phyloP scores from a whole-genome alignment of 1,140 invertebrate species.

The Hirudo medicinalis region DNA sequence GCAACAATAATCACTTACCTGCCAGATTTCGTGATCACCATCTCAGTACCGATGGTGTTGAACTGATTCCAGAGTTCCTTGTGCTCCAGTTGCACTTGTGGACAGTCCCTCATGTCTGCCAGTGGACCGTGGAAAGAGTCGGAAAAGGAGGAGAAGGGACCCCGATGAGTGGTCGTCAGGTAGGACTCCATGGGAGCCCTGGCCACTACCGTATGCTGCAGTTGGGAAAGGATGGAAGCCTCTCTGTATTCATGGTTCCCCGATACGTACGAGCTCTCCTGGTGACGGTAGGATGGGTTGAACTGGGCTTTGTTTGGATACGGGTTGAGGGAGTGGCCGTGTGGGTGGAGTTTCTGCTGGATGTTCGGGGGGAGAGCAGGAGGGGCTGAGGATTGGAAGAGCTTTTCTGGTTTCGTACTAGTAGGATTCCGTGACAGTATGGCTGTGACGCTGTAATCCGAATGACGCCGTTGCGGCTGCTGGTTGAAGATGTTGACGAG shows the following conservation, averaged over 20 bases:
- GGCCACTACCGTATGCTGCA: constrained; percentile 18
- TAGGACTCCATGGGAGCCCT: constrained; percentile 15
- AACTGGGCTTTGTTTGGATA: background rate
- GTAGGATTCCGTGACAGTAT: constrained; percentile 11
- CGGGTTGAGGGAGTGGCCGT: background rate
- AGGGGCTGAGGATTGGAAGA: background rate
- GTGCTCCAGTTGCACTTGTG: constrained; percentile 88
- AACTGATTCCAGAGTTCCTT: constrained; percentile 98
- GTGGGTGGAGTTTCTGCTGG: background rate
- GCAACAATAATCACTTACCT: constrained; percentile 55
- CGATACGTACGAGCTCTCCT: background rate
- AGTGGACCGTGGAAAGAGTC: constrained; percentile 43
- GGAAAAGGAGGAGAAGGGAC: constrained; percentile 17
- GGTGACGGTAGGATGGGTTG: background rate
- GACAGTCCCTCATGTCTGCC: constrained; percentile 68
- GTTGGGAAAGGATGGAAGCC: constrained; percentile 22
- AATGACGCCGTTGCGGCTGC: background rate
- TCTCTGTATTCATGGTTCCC: background rate
- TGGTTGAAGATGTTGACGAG: background rate
- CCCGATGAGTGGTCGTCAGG: background rate
- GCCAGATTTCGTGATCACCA: constrained; percentile 99
- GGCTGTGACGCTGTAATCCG: constrained; percentile 21
- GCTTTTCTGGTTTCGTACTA: background rate
- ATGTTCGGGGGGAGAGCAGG: background rate
- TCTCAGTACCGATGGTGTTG: constrained; percentile 90